Percentiles rank a stretch among this genome's conserved stretches.
phyloP scores from a whole-genome alignment of 1,140 invertebrate genomes.

The Camponotus floridanus region DNA sequence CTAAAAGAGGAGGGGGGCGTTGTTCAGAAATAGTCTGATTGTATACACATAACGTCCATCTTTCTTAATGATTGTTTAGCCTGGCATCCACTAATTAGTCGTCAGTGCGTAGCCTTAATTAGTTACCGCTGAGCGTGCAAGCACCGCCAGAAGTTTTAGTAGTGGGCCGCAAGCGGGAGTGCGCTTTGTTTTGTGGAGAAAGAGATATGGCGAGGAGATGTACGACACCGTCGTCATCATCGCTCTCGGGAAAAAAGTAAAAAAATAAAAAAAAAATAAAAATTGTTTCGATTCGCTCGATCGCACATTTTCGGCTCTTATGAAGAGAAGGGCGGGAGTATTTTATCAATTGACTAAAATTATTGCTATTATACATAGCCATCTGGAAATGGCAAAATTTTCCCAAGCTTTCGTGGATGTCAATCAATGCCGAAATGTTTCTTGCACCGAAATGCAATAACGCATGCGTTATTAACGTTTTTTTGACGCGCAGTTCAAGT shows the following conservation, averaged over 20 bases:
- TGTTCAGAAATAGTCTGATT: slow-evolving; percentile 30
- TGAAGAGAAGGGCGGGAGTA: neutral
- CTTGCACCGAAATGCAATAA: neutral
- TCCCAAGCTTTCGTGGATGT: slow-evolving; percentile 9
- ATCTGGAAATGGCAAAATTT: neutral
- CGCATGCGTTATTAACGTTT: slow-evolving; percentile 4
- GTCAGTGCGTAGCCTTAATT: slow-evolving; percentile 82
- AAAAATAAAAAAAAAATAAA: neutral
- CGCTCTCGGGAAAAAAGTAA: neutral
- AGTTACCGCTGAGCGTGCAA: slow-evolving; percentile 84
- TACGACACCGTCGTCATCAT: slow-evolving; percentile 6
- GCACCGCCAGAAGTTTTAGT: slow-evolving; percentile 78
- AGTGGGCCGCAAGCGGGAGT: slow-evolving; percentile 66
- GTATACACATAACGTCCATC: slow-evolving; percentile 59
- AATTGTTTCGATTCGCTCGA: slow-evolving; percentile 15
- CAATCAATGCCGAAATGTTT: slow-evolving; percentile 14
- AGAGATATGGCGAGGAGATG: slow-evolving; percentile 44
- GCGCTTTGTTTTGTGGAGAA: slow-evolving; percentile 67
- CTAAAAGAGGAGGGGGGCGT: neutral
- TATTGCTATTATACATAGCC: slow-evolving; percentile 20
- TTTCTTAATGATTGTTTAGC: slow-evolving; percentile 72
- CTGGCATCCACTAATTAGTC: slow-evolving; percentile 79
- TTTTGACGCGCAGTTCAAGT: neutral
- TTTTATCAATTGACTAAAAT: slow-evolving; percentile 47
- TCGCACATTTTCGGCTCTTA: neutral